phyloP scores from a whole-genome alignment of 2,797 vertebrate species.

The Eulemur mongoz region DNA sequence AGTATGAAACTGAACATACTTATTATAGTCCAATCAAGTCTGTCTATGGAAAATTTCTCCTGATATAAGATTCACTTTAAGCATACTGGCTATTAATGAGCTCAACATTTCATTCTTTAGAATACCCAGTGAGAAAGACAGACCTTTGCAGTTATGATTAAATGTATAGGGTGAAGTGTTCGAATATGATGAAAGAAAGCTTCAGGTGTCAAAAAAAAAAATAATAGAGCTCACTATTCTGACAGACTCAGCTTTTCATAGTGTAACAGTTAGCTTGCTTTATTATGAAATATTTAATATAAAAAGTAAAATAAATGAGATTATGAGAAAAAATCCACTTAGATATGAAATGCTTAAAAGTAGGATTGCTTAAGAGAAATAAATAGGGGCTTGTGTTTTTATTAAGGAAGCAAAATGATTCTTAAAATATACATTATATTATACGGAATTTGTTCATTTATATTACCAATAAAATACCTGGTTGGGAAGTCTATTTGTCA shows the following conservation, averaged over 20 bases:
- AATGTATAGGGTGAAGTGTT: neutral
- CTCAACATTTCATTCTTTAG: neutral
- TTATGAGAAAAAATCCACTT: neutral
- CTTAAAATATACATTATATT: neutral
- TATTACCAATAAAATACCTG: neutral
- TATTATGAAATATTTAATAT: neutral
- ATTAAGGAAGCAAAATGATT: neutral
- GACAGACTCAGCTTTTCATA: neutral
- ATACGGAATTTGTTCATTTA: neutral
- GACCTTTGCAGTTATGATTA: neutral
- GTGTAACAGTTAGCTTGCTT: neutral
- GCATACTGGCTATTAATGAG: neutral
- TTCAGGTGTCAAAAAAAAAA: neutral
- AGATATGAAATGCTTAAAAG: neutral
- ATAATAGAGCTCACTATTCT: neutral
- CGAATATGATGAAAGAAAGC: neutral
- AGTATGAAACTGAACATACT: neutral
- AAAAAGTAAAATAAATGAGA: conserved; percentile 10
- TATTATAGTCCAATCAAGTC: neutral
- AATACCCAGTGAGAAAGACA: neutral
- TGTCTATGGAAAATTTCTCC: neutral
- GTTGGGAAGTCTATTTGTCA: neutral
- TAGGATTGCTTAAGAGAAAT: neutral
- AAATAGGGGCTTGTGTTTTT: neutral
- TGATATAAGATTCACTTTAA: neutral